Conservation (phyloP, 2,888 invertebrate genomes). For the Agrochola lychnidis region DNA sequence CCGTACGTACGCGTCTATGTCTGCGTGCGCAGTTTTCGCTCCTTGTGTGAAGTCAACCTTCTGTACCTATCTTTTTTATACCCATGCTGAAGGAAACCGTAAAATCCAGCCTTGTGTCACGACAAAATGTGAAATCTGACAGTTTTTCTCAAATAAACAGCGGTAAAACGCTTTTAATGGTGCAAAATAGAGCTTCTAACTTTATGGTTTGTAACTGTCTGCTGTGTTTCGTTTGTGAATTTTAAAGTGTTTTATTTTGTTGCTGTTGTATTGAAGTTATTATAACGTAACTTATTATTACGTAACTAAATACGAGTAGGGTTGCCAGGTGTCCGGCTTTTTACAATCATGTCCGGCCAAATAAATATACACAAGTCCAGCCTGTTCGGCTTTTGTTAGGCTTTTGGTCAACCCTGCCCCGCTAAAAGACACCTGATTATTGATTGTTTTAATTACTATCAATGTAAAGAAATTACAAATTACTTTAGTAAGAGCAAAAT, state of each 20-base stretch:
- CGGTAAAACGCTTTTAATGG: conserved; percentile 43
- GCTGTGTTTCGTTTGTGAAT: conserved; percentile 16
- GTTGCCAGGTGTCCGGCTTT: too few species aligned
- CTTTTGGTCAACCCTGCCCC: too few species aligned
- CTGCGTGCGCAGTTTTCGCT: not conserved
- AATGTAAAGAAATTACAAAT: too few species aligned
- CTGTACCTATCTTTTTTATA: not conserved
- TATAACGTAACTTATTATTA: too few species aligned
- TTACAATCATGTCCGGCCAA: too few species aligned
- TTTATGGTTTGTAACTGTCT: conserved; percentile 17
- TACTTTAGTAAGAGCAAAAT: too few species aligned
- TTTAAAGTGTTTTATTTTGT: conserved; percentile 4
- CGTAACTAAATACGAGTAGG: too few species aligned
- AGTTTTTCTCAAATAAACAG: conserved; percentile 60
- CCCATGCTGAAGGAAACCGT: conserved; percentile 59
- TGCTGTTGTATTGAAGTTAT: not conserved
- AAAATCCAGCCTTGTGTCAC: conserved; percentile 64
- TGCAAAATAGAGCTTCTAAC: conserved; percentile 22
- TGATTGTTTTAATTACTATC: too few species aligned
- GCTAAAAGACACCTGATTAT: too few species aligned
- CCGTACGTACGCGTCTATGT: too few species aligned
- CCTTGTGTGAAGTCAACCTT: not conserved
- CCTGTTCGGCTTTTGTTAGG: too few species aligned
- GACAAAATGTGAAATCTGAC: conserved; percentile 65
- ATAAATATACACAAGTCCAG: too few species aligned